A percentile compares a stretch with the other conserved stretches of the same genome.
Evolutionary conservation across 2,797 vertebrate species (phyloP).

Genomic region (Pygocentrus nattereri): DNA sequence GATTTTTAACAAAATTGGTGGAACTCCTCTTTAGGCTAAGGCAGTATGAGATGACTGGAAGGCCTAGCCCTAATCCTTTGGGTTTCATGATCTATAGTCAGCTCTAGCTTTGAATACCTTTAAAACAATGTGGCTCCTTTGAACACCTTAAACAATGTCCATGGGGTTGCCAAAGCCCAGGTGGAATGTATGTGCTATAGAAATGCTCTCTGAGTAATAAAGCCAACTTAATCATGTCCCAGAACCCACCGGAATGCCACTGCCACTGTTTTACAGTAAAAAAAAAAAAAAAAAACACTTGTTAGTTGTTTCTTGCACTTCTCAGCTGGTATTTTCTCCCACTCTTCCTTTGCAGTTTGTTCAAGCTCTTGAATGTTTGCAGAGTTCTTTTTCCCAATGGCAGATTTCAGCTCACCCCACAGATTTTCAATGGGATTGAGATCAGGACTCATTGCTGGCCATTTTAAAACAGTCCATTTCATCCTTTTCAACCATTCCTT

Average conservation of each 20-base stretch:
- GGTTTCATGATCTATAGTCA: not conserved
- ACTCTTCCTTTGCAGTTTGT: too few species aligned
- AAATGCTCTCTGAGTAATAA: not conserved
- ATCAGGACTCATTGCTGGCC: too few species aligned
- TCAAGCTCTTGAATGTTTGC: too few species aligned
- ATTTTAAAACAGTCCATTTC: too few species aligned
- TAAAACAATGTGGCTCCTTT: not conserved
- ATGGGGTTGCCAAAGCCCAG: not conserved
- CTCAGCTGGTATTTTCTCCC: too few species aligned
- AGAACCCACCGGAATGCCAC: not conserved
- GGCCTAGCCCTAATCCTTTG: not conserved
- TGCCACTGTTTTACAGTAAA: not conserved
- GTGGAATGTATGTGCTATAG: not conserved
- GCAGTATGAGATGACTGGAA: not conserved
- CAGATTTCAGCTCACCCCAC: too few species aligned
- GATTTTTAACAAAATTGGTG: too few species aligned
- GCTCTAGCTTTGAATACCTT: not conserved
- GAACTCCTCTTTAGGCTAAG: not conserved
- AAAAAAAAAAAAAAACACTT: too few species aligned
- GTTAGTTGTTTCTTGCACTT: too few species aligned
- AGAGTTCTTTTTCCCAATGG: too few species aligned
- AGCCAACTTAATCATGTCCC: not conserved
- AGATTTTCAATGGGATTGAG: too few species aligned
- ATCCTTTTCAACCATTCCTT: too few species aligned
- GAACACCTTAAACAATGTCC: not conserved